Percentiles rank a stretch among this genome's conserved stretches.
Conservation (phyloP, 2,113 vertebrate species). For the Brachyistius frenatus region DNA sequence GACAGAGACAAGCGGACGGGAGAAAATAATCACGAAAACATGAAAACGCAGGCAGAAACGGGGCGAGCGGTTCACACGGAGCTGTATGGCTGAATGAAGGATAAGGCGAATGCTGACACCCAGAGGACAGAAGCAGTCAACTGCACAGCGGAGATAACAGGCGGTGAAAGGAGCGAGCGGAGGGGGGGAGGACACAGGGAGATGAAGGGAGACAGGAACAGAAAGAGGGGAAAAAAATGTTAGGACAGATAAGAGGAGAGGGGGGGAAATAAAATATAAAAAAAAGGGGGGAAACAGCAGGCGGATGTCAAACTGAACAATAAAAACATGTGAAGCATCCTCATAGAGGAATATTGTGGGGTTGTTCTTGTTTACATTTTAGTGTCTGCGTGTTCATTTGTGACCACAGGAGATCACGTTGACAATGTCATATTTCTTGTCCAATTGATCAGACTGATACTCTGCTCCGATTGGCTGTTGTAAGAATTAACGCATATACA, state of each 20-base stretch:
- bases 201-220: constrained; percentile 61
- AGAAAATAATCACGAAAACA: constrained; percentile 56
- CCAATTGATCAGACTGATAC: not conserved
- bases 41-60: constrained; percentile 56
- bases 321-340: constrained; percentile 1
- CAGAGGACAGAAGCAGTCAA: constrained; percentile 84
- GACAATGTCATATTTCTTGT: not conserved
- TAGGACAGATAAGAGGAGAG: constrained; percentile 56
- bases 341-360: not conserved
- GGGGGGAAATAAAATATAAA: constrained; percentile 24
- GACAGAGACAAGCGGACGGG: constrained; percentile 34
- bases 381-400: not conserved
- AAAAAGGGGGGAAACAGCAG: constrained; percentile 1
- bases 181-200: constrained; percentile 11
- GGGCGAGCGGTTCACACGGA: constrained; percentile 45
- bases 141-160: constrained; percentile 78
- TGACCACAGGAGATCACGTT: not conserved
- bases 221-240: constrained; percentile 49
- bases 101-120: constrained; percentile 86
- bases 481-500: not conserved
- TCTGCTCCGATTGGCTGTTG: not conserved
- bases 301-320: constrained; percentile 18
- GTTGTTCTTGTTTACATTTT: not conserved
- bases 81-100: constrained; percentile 65
- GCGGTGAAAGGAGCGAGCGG: constrained; percentile 42